Percentiles rank a stretch among this genome's conserved stretches.
These are phyloP conservation scores for Xiphophorus couchianus DNA, from an alignment of 2,113 vertebrate species.

Conservation along the genomic window DNA sequence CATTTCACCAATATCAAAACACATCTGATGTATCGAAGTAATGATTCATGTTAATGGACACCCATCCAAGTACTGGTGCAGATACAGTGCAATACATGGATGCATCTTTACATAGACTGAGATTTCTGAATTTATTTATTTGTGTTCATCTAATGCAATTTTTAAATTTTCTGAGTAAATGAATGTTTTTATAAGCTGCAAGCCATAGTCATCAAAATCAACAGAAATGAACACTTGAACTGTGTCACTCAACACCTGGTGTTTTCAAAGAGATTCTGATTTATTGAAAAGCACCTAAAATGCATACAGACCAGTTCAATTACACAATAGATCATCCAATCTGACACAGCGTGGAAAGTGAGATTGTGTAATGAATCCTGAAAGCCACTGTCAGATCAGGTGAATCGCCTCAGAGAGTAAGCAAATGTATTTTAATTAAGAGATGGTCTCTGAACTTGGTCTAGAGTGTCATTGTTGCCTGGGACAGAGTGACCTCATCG, in stretches of 20 bases:
- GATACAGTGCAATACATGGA: background rate
- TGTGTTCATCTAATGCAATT: background rate
- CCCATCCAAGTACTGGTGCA: background rate
- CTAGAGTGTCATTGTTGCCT: conserved; percentile 77
- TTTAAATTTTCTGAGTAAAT: background rate
- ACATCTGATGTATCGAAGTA: background rate
- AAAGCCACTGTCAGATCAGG: conserved; percentile 61
- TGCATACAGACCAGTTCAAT: conserved; percentile 7
- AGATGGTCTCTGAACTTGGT: conserved; percentile 74
- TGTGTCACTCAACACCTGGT: background rate
- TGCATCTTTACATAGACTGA: background rate
- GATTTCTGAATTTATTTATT: background rate
- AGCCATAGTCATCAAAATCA: background rate
- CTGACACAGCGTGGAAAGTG: conserved; percentile 39
- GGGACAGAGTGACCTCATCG: conserved; percentile 76
- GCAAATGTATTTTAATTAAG: conserved; percentile 83
- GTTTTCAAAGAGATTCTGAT: too few relatives aligned
- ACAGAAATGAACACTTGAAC: background rate
- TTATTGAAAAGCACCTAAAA: background rate
- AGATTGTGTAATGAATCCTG: conserved; percentile 56
- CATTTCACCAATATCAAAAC: background rate
- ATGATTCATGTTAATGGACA: background rate
- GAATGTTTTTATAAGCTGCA: background rate
- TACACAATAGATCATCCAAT: conserved; percentile 35
- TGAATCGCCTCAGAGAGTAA: conserved; percentile 56